Base-by-base conservation (phyloP, 2,888 invertebrate species). In the Callyntrura sp. region DNA sequence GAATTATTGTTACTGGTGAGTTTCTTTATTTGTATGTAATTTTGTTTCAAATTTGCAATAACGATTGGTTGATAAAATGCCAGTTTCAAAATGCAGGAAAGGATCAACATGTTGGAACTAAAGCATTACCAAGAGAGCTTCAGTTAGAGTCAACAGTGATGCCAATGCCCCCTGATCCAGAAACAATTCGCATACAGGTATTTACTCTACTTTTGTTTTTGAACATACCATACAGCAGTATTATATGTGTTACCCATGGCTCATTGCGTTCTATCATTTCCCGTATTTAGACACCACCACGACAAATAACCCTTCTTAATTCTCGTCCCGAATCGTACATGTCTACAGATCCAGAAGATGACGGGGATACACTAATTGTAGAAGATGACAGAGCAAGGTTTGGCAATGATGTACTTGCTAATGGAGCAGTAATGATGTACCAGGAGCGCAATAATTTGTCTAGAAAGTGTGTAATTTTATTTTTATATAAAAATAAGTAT, bases 1-100 rank as follows among this genome's bases (percentile, higher is more conserved):
- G 98, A 94, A 98, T 99, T 94, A 96, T 98, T 93, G 97, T 98
- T 73, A 96, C 97, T 93, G 98, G 98, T 94, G 96, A 96, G 94
- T 96, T 96, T 94, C 12, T 25, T 70, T 70, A 35, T 6, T 70
- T 14, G 2, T 17, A 55, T 94, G 84, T 28, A 25, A 57, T 51
- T 25, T 62, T 12, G 20, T 25, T 62, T 62, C 62, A 17, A 8
- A 23, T 11, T 20, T 62, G 25, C 23, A 20, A 20, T 25, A 51
- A n/a, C 35, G 35, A 35, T n/a, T n/a, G 35, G 51, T 6, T 6
- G n/a, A 20, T 57, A 57, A 57, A 62, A 62, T 60, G 57, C 51
- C 2, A 8, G 9, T 14, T 51, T 60, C n/a, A 60, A n/a, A 62
- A 12, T 51, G 4, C n/a, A 97, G 97, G 95, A 85, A 95, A 95